phyloP scores from a whole-genome alignment of 2,888 invertebrate species.

The Panzeria rudis region DNA sequence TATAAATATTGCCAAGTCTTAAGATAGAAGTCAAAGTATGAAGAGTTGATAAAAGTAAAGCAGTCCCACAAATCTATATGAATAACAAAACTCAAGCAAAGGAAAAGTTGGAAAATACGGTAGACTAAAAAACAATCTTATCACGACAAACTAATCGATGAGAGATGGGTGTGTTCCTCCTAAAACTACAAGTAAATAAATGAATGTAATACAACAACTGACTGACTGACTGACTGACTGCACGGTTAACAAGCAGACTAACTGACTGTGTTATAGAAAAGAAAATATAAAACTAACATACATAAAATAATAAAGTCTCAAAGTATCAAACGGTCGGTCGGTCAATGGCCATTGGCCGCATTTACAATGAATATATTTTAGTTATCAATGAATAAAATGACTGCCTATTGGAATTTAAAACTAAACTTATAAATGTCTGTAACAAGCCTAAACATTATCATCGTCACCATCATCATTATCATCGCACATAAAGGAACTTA shows the following conservation, averaged over 20 bases:
- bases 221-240: constrained; percentile 1
- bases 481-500: not conserved
- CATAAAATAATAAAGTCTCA: constrained; percentile 1
- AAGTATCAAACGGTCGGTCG: constrained; percentile 47
- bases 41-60: constrained; percentile 21
- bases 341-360: constrained; percentile 69
- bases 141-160: constrained; percentile 63
- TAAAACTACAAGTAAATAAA: constrained; percentile 33
- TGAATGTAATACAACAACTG: constrained; percentile 1
- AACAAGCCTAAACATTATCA: constrained; percentile 34
- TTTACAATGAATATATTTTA: constrained; percentile 53
- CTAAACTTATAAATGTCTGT: constrained; percentile 40
- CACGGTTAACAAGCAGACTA: not conserved
- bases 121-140: constrained; percentile 55
- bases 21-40: constrained; percentile 13
- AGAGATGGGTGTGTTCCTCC: constrained; percentile 67
- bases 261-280: constrained; percentile 19
- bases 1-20: not conserved
- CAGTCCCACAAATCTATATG: constrained; percentile 7
- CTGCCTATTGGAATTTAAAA: constrained; percentile 18
- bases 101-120: constrained; percentile 49
- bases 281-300: not conserved
- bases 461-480: not conserved
- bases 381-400: constrained; percentile 59
- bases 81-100: constrained; percentile 31